These are phyloP conservation scores for Oreocharis arfaki DNA, from an alignment of 2,113 vertebrate genomes.

Conservation along the genomic window DNA sequence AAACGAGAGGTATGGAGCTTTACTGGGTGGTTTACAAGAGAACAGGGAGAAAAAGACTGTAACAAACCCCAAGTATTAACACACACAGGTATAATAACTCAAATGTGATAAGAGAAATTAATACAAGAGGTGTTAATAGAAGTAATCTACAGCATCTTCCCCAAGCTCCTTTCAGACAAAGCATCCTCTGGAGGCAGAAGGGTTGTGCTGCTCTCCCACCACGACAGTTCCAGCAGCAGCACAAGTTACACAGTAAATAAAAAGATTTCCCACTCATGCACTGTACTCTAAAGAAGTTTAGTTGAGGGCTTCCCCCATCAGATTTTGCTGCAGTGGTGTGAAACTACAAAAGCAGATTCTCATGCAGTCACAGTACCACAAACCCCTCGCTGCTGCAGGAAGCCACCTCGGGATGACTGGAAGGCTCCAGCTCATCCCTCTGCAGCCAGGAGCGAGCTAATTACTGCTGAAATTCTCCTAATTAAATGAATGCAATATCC, in stretches of 20 bases:
- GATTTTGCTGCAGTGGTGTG: background rate
- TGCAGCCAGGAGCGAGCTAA: background rate
- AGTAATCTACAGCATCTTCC: background rate
- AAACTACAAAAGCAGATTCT: background rate
- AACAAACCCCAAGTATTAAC: background rate
- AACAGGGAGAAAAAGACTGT: background rate
- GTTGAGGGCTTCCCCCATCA: background rate
- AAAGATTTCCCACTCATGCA: background rate
- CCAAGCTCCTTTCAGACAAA: background rate
- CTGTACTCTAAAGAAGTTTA: background rate
- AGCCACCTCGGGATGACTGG: background rate
- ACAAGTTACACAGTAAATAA: background rate
- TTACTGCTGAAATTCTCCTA: background rate
- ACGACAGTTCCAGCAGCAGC: background rate
- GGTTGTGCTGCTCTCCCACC: background rate
- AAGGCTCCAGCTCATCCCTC: background rate
- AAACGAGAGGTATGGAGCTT: background rate
- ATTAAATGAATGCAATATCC: conserved; percentile 16
- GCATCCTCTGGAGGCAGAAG: background rate
- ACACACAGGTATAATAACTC: background rate
- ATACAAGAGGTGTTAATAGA: background rate
- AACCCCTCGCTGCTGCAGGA: background rate
- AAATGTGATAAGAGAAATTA: background rate
- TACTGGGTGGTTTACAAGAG: background rate
- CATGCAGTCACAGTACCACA: background rate